Evolutionary conservation across 2,113 vertebrate species (phyloP), one percentile per base, ranked within the genome.

Genomic region (Salminus brasiliensis): DNA sequence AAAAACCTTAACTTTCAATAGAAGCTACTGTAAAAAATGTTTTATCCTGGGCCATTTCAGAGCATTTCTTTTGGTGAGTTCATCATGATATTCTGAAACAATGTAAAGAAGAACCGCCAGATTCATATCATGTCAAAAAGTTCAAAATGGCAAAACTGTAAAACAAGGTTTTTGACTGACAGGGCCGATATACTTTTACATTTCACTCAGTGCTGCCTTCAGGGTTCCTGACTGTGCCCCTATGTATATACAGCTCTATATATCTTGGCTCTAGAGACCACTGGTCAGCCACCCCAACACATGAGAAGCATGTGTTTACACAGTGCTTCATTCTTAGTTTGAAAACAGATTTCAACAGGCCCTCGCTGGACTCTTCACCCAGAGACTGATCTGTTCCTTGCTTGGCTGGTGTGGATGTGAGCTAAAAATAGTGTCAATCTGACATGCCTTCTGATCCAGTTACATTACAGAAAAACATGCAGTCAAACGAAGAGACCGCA

Each of bases 361-460:
- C 39, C 13, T 47, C 43, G n/a, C 43, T 60, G 75, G 36, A 77
- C 34, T 55, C 53, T 57, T 62, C 25, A 57, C 39, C 72, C 65
- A 79, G 29, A 21, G 13, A 60, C 74, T 47, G 68, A 74, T 76
- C 34, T 49, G 71, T 68, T 43, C 45, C 53, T 57, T 45, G 36
- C n/a, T 23, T 59, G 68, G 63, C 74, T 16, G 25, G 32, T 52
- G 32, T 70, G 67, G 45, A 71, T 23, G 43, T n/a, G 70, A 74
- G 27, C 71, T 79, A 79, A 83, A 83, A 81, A 83, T 87, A 85
- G 68, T 30, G 43, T 25, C 23, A 11, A 16, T 53, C 47, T 76
- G 65, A 53, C n/a, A 52, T 72, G 36, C 49, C 81, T 53, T 79
- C 52, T 62, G 72, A 81, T 85, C 67, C 34, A 65, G 60, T 76